phyloP scores from a whole-genome alignment of 2,888 invertebrate species.

The Drosophila lutescens region DNA sequence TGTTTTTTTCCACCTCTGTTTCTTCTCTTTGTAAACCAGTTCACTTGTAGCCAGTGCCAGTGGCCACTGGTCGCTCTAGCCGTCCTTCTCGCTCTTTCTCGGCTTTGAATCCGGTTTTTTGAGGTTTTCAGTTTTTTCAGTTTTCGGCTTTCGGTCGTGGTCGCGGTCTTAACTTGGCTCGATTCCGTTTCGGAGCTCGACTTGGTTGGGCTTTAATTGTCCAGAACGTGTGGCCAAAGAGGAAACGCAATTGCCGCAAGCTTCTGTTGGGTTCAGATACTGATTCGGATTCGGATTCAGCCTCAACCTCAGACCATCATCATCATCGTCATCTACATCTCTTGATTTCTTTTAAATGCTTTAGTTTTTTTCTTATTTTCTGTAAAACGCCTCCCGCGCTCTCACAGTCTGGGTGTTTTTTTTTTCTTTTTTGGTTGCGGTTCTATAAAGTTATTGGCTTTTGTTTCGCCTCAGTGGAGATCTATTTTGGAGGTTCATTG shows the following conservation, averaged over 20 bases:
- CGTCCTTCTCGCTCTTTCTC: conserved; percentile 48
- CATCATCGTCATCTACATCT: conserved; percentile 53
- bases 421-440: conserved; percentile 49
- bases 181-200: conserved; percentile 8
- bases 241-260: conserved; percentile 80
- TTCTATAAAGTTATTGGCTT: conserved; percentile 74
- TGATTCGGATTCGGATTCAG: conserved; percentile 24
- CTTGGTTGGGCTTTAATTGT: conserved; percentile 63
- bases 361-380: conserved; percentile 46
- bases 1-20: conserved; percentile 33
- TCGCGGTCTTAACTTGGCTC: conserved; percentile 46
- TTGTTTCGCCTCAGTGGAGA: conserved; percentile 60
- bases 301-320: conserved; percentile 46
- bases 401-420: conserved; percentile 58
- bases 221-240: conserved; percentile 79
- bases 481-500: conserved; percentile 46
- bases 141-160: conserved; percentile 67
- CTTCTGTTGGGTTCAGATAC: conserved; percentile 72
- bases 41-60: conserved; percentile 79
- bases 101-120: conserved; percentile 80
- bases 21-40: conserved; percentile 68
- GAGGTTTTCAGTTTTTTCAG: conserved; percentile 66
- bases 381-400: conserved; percentile 74
- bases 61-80: conserved; percentile 63
- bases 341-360: conserved; percentile 73